Conservation (phyloP, 2,797 vertebrate species). For the Odontamblyopus lacepedii region DNA sequence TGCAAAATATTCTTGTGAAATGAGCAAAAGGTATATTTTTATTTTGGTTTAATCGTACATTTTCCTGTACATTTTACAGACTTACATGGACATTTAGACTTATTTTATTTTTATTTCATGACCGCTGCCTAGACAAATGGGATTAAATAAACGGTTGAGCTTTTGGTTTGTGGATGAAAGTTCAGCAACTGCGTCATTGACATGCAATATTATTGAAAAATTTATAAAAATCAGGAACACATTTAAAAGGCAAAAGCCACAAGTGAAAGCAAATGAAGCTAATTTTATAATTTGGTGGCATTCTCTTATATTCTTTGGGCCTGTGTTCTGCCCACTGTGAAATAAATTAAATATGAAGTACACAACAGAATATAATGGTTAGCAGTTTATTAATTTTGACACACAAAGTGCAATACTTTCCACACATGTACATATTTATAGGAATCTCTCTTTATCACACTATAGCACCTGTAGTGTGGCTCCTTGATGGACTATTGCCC, state of each 20-base stretch:
- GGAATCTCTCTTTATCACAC: background rate
- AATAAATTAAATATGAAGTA: background rate
- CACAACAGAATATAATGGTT: background rate
- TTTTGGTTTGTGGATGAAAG: background rate
- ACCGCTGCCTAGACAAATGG: too few relatives aligned
- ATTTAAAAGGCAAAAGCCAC: too few relatives aligned
- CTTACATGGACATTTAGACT: too few relatives aligned
- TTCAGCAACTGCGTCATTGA: too few relatives aligned
- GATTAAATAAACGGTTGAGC: background rate
- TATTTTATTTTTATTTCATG: too few relatives aligned
- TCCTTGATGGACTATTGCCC: background rate
- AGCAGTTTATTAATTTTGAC: background rate
- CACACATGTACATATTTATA: background rate
- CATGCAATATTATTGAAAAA: too few relatives aligned
- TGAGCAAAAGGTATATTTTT: background rate
- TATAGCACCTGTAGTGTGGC: background rate
- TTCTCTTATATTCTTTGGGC: too few relatives aligned
- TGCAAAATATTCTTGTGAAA: constrained; percentile 23
- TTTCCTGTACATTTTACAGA: background rate
- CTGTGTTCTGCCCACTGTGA: background rate
- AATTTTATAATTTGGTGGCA: too few relatives aligned
- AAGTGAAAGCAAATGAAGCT: too few relatives aligned
- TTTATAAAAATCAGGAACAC: too few relatives aligned
- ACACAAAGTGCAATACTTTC: background rate
- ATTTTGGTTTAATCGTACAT: background rate